Evolutionary conservation across 2,888 invertebrate genomes (phyloP).

Genomic region (Helobdella robusta): DNA sequence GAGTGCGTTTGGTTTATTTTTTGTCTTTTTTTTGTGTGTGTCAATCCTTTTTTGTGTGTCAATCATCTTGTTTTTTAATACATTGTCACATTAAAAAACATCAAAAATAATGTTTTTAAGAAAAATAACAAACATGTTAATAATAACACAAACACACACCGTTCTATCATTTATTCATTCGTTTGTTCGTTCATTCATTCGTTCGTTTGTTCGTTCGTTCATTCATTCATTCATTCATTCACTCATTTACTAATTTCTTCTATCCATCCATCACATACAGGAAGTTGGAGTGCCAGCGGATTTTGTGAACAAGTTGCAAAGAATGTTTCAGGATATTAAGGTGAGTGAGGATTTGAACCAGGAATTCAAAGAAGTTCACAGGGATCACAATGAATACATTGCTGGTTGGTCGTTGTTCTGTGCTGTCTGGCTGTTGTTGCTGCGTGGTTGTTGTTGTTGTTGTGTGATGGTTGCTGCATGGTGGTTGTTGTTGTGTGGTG

Average conservation of each 20-base stretch:
- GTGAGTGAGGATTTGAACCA: constrained; percentile 90
- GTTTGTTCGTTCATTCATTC: too few relatives aligned
- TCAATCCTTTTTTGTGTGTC: background rate
- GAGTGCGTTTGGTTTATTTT: constrained; percentile 45
- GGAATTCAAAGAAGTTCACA: constrained; percentile 68
- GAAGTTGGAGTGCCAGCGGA: constrained; percentile 99
- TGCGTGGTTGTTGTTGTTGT: too few relatives aligned
- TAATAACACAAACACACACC: background rate
- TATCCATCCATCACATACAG: constrained; percentile 52
- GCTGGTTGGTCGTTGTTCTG: constrained; percentile 47
- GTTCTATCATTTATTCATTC: too few relatives aligned
- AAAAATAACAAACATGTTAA: background rate
- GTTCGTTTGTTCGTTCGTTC: too few relatives aligned
- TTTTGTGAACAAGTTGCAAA: constrained; percentile 90
- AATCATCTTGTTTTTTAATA: background rate
- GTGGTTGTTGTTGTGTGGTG: too few relatives aligned
- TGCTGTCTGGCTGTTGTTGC: too few relatives aligned
- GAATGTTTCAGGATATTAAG: constrained; percentile 91
- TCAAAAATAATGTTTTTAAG: too few relatives aligned
- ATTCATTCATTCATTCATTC: too few relatives aligned
- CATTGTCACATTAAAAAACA: too few relatives aligned
- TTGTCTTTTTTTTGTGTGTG: background rate
- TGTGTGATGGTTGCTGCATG: too few relatives aligned
- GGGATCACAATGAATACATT: constrained; percentile 60
- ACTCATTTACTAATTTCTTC: too few relatives aligned